Base-by-base conservation (phyloP, 2,113 vertebrate genomes). In the Australoheros scitulus region DNA sequence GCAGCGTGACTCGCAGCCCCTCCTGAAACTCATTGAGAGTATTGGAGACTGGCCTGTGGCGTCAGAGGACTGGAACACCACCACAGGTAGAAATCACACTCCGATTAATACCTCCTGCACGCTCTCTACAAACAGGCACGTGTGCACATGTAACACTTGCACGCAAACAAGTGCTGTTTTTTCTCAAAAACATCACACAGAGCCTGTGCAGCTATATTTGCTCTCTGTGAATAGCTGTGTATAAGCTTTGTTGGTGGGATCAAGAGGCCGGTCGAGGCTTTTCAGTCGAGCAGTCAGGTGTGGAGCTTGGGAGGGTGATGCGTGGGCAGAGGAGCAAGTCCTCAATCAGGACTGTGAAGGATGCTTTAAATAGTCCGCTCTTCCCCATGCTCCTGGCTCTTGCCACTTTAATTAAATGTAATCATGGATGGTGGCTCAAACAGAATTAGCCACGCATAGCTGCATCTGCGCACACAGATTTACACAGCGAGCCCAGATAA, bases 41-140 rank as follows among this genome's bases (percentile, higher is more conserved):
- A 91, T 97, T 20, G 97, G 98, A 63, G 97, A 97, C 64, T 99
- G 98, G 98, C 98, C 98, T 5, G 97, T 98, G 87, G 96, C 97
- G 63, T 97, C 94, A 59, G 95, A 95, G 68, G 95, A 95, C 90
- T 99, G 98, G 98, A 97, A 94, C 47, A 58, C 72, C 82, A 94
- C 94, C 29, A 80, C 92, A 89, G 95, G 95, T 95, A 92, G 82
- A 80, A 63, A 77, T 24, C 57, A 64, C 60, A 34, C 41, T 74
- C 58, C 29, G 50, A 50, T 75, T 38, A 63, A 74, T 58, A 32
- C 59, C 61, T 56, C 57, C 74, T 55, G 68, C 68, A 26, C 55
- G 68, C 34, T 34, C 26, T 58, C 74, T 22, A 38, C 56, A 18
- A 85, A 59, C 63, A 76, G 32, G 65, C 52, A 84, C 22, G 29